Conservation (phyloP, 2,797 vertebrate genomes). For the Paratrypauchen microcephalus region DNA sequence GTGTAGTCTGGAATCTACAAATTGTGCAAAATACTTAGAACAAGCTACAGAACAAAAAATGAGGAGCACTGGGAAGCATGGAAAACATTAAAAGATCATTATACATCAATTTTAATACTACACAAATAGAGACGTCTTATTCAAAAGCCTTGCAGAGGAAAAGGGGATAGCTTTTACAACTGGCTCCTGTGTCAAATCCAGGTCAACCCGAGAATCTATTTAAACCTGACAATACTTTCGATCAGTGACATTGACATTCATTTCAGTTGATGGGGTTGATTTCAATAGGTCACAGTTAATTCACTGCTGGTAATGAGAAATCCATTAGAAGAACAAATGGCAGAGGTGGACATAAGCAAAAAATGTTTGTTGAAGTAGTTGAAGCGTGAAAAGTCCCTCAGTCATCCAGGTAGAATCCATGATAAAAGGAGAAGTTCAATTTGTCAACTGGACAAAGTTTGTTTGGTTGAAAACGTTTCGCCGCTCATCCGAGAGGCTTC, state of each 20-base stretch:
- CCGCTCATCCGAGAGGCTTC: too few species aligned
- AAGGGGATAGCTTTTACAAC: background rate
- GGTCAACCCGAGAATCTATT: constrained; percentile 2
- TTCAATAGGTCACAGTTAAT: constrained; percentile 47
- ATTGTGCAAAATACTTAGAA: constrained; percentile 25
- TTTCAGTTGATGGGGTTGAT: constrained; percentile 30
- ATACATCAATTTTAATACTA: constrained; percentile 5
- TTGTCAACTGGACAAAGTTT: too few species aligned
- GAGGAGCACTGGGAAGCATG: background rate
- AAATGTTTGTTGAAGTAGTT: too few species aligned
- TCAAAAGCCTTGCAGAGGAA: background rate
- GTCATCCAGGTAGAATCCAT: too few species aligned
- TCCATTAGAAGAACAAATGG: constrained; percentile 14
- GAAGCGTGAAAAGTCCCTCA: too few species aligned
- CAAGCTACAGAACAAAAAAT: constrained; percentile 15
- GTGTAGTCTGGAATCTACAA: constrained; percentile 30
- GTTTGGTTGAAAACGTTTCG: too few species aligned
- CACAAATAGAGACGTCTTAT: background rate
- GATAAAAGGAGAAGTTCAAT: too few species aligned
- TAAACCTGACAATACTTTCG: constrained; percentile 15
- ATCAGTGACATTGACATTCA: constrained; percentile 40
- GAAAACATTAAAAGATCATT: constrained; percentile 9
- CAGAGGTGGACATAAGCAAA: too few species aligned
- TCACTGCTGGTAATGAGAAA: constrained; percentile 36
- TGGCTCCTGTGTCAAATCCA: constrained; percentile 6